phyloP scores from a whole-genome alignment of 37 sponge, comb jelly and placozoan genomes.

The Haliclona indistincta region DNA sequence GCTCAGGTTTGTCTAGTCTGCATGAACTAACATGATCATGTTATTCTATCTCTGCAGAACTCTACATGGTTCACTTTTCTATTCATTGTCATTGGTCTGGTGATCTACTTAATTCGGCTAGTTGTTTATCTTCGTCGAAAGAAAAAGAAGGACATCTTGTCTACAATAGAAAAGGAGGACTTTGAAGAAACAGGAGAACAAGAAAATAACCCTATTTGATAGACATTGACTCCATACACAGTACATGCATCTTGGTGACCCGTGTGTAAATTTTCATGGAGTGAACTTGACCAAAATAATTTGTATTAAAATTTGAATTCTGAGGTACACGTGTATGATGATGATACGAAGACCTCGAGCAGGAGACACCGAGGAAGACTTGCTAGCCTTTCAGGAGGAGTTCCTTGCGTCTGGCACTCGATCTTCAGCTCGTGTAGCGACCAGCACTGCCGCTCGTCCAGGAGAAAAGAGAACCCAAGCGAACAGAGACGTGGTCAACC shows the following conservation, averaged over 20 bases:
- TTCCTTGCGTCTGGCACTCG: conserved; percentile 50
- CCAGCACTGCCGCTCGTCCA: neutral
- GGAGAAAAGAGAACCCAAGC: conserved; percentile 41
- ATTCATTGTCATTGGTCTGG: conserved; percentile 24
- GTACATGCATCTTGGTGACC: neutral
- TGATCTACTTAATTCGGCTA: conserved; percentile 25
- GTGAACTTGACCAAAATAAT: neutral
- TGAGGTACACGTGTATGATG: neutral
- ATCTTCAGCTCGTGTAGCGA: conserved; percentile 48
- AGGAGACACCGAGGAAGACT: conserved; percentile 77
- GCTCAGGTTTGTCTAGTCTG: conserved; percentile 24
- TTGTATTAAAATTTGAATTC: neutral
- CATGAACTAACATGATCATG: too few relatives aligned
- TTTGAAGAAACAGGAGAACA: neutral
- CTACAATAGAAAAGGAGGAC: neutral
- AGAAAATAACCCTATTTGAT: neutral
- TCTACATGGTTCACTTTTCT: conserved; percentile 50
- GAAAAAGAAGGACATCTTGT: neutral
- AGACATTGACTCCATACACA: neutral
- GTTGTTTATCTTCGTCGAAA: conserved; percentile 29
- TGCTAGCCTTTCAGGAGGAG: conserved; percentile 66
- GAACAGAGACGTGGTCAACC: conserved; percentile 35
- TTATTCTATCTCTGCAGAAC: conserved; percentile 21
- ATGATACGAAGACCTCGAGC: conserved; percentile 72
- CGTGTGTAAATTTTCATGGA: neutral